These are phyloP conservation scores for Sylvilagus bachmani DNA, from an alignment of 2,113 vertebrate species.

Conservation along the genomic window DNA sequence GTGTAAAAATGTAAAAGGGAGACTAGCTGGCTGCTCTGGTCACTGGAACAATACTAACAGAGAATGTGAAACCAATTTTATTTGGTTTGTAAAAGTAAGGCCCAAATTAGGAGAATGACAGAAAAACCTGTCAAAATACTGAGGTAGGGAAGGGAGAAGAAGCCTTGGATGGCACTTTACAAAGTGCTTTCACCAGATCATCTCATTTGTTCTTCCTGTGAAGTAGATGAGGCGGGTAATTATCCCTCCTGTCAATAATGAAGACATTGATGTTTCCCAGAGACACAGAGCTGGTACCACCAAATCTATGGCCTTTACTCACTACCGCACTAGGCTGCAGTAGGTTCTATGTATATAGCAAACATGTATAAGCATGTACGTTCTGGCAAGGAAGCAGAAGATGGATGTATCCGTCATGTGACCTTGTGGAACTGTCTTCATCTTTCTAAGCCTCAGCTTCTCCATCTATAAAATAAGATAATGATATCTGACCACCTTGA, in stretches of 20 bases:
- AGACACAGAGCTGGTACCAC: not conserved
- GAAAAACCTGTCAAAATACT: not conserved
- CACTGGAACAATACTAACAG: not conserved
- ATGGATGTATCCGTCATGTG: not conserved
- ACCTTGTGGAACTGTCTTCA: constrained; percentile 35
- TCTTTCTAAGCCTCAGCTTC: constrained; percentile 23
- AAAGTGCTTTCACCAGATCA: not conserved
- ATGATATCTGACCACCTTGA: not conserved
- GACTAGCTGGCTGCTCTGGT: not conserved
- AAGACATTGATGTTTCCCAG: not conserved
- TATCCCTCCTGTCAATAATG: not conserved
- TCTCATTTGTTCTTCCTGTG: not conserved
- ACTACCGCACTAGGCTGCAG: not conserved
- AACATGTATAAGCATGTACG: not conserved
- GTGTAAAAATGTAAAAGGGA: not conserved
- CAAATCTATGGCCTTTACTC: constrained; percentile 28
- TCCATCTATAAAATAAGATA: constrained; percentile 25
- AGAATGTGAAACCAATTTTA: not conserved
- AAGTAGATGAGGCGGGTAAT: not conserved
- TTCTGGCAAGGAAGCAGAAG: constrained; percentile 23
- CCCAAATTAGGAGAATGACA: constrained; percentile 51
- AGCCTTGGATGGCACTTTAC: not conserved
- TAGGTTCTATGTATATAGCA: not conserved
- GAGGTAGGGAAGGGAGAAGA: not conserved
- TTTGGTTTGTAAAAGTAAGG: constrained; percentile 49